Conservation (phyloP, 1,140 invertebrate genomes). For the roundworm (Caenorhabditis elegans) region WBcel235 BX284605.5:9455501-9456000, state of each 20-base stretch:
- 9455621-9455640: too few relatives aligned
- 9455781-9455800: not conserved
- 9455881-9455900: not conserved
- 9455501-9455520: too few relatives aligned
- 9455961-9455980: not conserved
- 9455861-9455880: not conserved
- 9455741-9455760: not conserved
- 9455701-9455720: not conserved
- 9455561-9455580: too few relatives aligned
- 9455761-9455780: conserved; percentile 15
- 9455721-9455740: conserved; percentile 7
- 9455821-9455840: conserved; percentile 20
- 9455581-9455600: too few relatives aligned
- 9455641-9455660: too few relatives aligned
- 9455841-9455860: not conserved
- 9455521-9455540: too few relatives aligned
- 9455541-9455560: too few relatives aligned
- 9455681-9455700: not conserved
- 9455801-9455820: not conserved
- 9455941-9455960: not conserved
- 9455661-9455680: too few relatives aligned
- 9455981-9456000: not conserved
- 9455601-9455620: too few relatives aligned
- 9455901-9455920: not conserved
- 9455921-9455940: conserved; percentile 30